Evolutionary conservation across 1,140 invertebrate species (phyloP), one percentile per base, ranked within the genome.

Genomic region (Eueides isabella): DNA sequence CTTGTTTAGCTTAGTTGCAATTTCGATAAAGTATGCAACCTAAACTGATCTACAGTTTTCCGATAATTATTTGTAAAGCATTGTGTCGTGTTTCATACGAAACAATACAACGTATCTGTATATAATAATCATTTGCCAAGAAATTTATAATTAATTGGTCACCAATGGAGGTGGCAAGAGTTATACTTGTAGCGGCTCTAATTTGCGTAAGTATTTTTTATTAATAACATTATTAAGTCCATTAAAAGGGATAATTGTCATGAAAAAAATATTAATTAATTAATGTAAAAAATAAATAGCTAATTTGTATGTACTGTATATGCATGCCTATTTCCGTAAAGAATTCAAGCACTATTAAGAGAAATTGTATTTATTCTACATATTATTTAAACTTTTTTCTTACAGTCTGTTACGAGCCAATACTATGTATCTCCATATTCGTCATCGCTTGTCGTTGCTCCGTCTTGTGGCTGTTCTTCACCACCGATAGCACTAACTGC

Each of bases 371-470:
- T 55, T 26, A 16, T 26, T 19, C 11, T 16, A 23, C 14, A 3
- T 38, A 38, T 38, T 41, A 14, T 38, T 41, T 14, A 41, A 12
- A 14, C 35, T 44, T 55, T 55, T 55, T 55, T 11, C 48, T 12
- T 23, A 0, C 48, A 55, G 48, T 55, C 48, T 61, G 85, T 74
- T 16, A 75, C 81, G 67, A 81, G 80, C 48, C 87, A 90, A 79
- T 91, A 89, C 35, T 89, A 89, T 78, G 81, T 79, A 2, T 81
- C 85, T 6, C 78, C 82, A n/a, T 87, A 85, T 65, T 70, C 75
- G 3, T 65, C 76, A 6, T 65, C 81, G 5, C 48, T 73, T 28
- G 67, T 80, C 44, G 66, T 74, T 19, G 77, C 77, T 16, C 70
- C 74, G 61, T 65, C 80, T 19, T 76, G 85, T 71, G 55, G 79